Evolutionary conservation across 2,113 vertebrate genomes (phyloP).

Genomic region (Campylorhamphus procurvoides): DNA sequence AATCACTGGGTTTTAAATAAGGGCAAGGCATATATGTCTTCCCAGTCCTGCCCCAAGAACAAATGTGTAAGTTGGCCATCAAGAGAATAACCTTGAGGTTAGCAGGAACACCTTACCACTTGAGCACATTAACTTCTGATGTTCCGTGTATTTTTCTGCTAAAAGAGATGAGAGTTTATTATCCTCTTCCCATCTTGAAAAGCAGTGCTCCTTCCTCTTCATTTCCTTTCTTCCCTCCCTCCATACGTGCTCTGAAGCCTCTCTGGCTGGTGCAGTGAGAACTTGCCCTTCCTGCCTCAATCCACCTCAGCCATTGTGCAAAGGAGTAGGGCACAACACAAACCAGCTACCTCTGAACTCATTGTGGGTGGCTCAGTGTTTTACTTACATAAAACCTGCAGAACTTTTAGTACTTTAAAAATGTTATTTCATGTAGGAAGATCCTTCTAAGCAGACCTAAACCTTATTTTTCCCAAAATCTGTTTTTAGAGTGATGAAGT

Average conservation of each 20-base stretch:
- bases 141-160: background rate
- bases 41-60: background rate
- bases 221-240: background rate
- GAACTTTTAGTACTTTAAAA: background rate
- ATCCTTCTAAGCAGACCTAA: background rate
- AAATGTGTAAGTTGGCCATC: background rate
- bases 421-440: background rate
- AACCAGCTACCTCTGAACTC: background rate
- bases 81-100: background rate
- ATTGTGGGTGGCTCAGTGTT: background rate
- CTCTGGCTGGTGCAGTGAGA: background rate
- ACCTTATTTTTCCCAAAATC: background rate
- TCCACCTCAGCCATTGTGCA: background rate
- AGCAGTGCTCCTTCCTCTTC: background rate
- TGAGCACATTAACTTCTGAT: fast-evolving
- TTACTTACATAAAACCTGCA: background rate
- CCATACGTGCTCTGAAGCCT: background rate
- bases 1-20: background rate
- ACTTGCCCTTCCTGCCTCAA: background rate
- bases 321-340: background rate
- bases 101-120: background rate
- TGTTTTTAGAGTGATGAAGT: background rate
- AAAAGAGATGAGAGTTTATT: background rate
- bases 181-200: background rate
- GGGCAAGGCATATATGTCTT: background rate